Conservation (phyloP, 2,888 invertebrate genomes). For the Dioctria rufipes region DNA sequence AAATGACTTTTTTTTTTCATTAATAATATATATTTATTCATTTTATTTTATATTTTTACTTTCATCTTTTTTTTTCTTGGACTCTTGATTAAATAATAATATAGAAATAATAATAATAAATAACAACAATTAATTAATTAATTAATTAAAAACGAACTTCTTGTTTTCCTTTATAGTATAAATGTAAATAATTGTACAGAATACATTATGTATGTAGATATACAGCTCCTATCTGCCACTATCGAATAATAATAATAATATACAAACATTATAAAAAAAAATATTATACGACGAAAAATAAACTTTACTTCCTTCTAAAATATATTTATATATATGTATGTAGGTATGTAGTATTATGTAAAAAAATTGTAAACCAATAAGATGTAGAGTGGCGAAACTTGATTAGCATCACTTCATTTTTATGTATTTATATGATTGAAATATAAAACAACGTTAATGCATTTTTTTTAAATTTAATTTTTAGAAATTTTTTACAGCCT, state of each 20-base stretch:
- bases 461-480: too few species aligned
- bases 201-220: constrained; percentile 2
- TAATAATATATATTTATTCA: constrained; percentile 51
- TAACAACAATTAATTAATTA: constrained; percentile 29
- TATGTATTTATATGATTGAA: too few species aligned
- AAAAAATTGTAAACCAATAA: too few species aligned
- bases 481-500: too few species aligned
- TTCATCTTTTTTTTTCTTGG: constrained; percentile 23
- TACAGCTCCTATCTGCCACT: background rate
- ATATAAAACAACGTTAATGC: too few species aligned
- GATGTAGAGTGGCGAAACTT: too few species aligned
- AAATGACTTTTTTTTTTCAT: constrained; percentile 7
- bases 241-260: background rate
- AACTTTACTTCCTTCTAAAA: background rate
- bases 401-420: too few species aligned
- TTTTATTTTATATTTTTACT: constrained; percentile 38
- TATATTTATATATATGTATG: too few species aligned
- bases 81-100: constrained; percentile 48
- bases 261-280: background rate
- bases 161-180: constrained; percentile 30
- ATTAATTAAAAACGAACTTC: constrained; percentile 33
- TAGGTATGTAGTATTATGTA: too few species aligned
- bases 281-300: background rate
- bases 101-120: constrained; percentile 50
- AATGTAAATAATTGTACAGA: constrained; percentile 51